Percentiles rank a stretch among this genome's conserved stretches.
Evolutionary conservation across 2,888 invertebrate genomes (phyloP).

Genomic region (Thereva nobilitata): DNA sequence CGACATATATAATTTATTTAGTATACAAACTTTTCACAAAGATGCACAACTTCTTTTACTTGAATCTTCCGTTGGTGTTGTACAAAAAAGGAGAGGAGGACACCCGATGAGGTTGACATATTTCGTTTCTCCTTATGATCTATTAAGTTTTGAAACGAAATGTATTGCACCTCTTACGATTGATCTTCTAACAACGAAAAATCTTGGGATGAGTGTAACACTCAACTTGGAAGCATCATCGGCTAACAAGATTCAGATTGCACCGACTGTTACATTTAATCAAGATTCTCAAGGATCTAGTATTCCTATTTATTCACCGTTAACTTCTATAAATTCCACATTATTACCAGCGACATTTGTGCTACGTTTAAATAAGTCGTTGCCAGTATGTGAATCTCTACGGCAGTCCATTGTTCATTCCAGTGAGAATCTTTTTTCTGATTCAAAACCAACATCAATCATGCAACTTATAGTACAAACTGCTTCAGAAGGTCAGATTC

Average conservation of each 20-base stretch:
- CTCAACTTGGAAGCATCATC: constrained; percentile 88
- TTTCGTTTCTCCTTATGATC: constrained; percentile 91
- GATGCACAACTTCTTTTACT: constrained; percentile 71
- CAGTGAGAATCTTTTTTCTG: constrained; percentile 49
- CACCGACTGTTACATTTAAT: constrained; percentile 51
- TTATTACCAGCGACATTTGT: constrained; percentile 90
- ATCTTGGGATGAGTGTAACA: constrained; percentile 83
- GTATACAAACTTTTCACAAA: constrained; percentile 75
- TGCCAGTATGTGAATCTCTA: constrained; percentile 81
- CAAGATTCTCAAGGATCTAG: constrained; percentile 48
- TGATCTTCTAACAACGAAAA: constrained; percentile 71
- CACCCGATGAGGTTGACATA: constrained; percentile 94
- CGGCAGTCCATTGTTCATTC: constrained; percentile 61
- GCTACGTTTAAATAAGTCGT: constrained; percentile 75
- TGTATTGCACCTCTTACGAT: constrained; percentile 74
- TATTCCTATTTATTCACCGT: constrained; percentile 76
- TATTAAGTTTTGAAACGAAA: constrained; percentile 76
- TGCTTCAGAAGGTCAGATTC: constrained; percentile 73
- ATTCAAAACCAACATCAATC: constrained; percentile 43
- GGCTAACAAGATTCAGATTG: constrained; percentile 66
- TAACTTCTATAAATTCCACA: constrained; percentile 83
- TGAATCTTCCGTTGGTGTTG: constrained; percentile 86
- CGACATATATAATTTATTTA: constrained; percentile 81
- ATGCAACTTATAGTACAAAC: constrained; percentile 75
- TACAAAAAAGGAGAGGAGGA: constrained; percentile 82